Evolutionary conservation across 2,113 vertebrate genomes (phyloP).

Genomic region (Pseudopodoces humilis): DNA sequence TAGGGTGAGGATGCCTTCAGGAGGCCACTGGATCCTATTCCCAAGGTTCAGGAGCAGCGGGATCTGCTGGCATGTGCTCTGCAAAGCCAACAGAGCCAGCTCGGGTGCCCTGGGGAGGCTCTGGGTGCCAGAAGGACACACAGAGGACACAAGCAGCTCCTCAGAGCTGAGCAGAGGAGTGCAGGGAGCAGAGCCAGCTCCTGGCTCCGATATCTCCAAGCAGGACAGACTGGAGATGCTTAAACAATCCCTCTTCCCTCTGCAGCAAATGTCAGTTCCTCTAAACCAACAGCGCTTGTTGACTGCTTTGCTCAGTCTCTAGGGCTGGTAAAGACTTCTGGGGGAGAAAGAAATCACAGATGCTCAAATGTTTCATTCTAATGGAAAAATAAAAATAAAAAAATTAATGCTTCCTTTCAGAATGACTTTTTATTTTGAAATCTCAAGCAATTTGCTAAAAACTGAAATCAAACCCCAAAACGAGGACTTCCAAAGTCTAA

Average conservation of each 20-base stretch:
- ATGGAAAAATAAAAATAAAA: background rate
- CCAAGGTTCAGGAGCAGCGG: background rate
- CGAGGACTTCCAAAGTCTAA: background rate
- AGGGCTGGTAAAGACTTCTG: background rate
- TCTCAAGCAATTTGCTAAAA: background rate
- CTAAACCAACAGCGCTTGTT: background rate
- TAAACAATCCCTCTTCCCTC: background rate
- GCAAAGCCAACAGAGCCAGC: background rate
- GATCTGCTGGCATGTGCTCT: accelerated
- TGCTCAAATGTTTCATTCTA: background rate
- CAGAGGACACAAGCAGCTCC: background rate
- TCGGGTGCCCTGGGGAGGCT: accelerated
- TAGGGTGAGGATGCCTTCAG: background rate
- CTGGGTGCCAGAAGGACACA: background rate
- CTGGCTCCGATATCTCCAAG: background rate
- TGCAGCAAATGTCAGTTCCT: background rate
- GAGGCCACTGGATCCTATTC: background rate
- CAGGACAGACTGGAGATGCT: background rate
- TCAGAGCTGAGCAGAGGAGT: background rate
- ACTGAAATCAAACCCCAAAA: background rate
- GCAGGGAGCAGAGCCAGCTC: background rate
- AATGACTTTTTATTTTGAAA: background rate
- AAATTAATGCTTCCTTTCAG: background rate
- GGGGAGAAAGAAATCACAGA: background rate
- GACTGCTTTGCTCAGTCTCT: background rate